A percentile compares a stretch with the other conserved stretches of the same genome.
These are phyloP conservation scores for Enteromius mattozi DNA, from an alignment of 2,797 vertebrate genomes.

Conservation along the genomic window DNA sequence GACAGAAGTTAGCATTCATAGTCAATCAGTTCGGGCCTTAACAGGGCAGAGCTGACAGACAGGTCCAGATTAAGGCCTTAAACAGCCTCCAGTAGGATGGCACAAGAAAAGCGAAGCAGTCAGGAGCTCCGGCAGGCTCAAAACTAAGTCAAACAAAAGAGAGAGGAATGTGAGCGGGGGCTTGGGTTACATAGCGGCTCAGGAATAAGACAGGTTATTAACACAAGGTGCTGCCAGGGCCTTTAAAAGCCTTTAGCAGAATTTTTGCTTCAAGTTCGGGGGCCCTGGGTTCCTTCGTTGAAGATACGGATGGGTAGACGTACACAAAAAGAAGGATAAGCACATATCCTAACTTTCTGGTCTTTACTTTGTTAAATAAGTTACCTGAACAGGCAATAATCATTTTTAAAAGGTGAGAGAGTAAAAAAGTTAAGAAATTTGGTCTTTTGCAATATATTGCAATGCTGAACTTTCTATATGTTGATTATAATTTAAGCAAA, in stretches of 20 bases:
- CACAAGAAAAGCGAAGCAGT: conserved; percentile 74
- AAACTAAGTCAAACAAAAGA: conserved; percentile 75
- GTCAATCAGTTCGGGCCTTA: conserved; percentile 78
- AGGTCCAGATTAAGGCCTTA: conserved; percentile 80
- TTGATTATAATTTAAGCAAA: background rate
- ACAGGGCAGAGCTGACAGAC: conserved; percentile 84
- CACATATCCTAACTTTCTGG: background rate
- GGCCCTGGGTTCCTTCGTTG: conserved; percentile 14
- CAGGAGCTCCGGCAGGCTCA: conserved; percentile 62
- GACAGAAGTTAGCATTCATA: conserved; percentile 80
- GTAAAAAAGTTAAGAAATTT: background rate
- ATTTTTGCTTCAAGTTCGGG: conserved; percentile 65
- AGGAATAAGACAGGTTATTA: conserved; percentile 76
- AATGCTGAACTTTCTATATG: background rate
- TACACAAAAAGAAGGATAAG: conserved; percentile 33
- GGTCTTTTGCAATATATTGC: background rate
- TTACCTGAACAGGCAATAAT: background rate
- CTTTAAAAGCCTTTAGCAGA: conserved; percentile 58
- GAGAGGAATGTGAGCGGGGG: conserved; percentile 75
- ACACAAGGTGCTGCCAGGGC: conserved; percentile 67
- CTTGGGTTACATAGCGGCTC: conserved; percentile 74
- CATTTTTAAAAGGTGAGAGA: background rate
- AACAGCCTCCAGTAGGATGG: conserved; percentile 77
- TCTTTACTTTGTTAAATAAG: conserved; percentile 6
- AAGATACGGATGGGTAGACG: conserved; percentile 10